These are phyloP conservation scores for Drosophila simulans DNA, from an alignment of 1,140 invertebrate species.

Conservation along the genomic window DNA sequence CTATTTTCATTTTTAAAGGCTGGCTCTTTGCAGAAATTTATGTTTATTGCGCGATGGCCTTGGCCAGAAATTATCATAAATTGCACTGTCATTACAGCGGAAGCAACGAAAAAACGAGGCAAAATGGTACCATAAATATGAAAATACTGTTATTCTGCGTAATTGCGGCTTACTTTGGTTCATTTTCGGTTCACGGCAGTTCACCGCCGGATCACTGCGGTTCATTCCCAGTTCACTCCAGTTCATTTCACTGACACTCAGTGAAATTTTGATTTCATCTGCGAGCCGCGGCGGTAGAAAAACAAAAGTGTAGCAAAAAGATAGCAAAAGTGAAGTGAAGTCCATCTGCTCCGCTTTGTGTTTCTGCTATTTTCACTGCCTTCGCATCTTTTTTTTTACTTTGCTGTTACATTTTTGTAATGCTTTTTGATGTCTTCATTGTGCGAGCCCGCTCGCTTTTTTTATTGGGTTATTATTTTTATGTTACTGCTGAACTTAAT, in stretches of 20 bases:
- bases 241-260: conserved; percentile 26
- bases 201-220: conserved; percentile 24
- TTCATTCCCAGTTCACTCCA: conserved; percentile 36
- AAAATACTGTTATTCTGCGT: conserved; percentile 58
- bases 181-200: conserved; percentile 42
- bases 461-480: conserved; percentile 41
- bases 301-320: conserved; percentile 7
- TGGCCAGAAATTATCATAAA: conserved; percentile 77
- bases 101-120: conserved; percentile 17
- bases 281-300: conserved; percentile 20
- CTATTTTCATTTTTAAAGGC: conserved; percentile 67
- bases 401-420: conserved; percentile 43
- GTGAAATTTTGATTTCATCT: conserved; percentile 78
- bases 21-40: conserved; percentile 74
- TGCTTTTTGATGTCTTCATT: conserved; percentile 65
- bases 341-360: conserved; percentile 27
- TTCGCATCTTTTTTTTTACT: conserved; percentile 54
- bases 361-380: conserved; percentile 41
- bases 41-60: conserved; percentile 66
- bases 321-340: conserved; percentile 23
- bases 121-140: conserved; percentile 73
- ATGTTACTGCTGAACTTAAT: conserved; percentile 64
- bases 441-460: conserved; percentile 12
- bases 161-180: conserved; percentile 37
- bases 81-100: conserved; percentile 72